Base-by-base conservation (phyloP, 2,888 invertebrate species). In the Melinaea menophilus region DNA sequence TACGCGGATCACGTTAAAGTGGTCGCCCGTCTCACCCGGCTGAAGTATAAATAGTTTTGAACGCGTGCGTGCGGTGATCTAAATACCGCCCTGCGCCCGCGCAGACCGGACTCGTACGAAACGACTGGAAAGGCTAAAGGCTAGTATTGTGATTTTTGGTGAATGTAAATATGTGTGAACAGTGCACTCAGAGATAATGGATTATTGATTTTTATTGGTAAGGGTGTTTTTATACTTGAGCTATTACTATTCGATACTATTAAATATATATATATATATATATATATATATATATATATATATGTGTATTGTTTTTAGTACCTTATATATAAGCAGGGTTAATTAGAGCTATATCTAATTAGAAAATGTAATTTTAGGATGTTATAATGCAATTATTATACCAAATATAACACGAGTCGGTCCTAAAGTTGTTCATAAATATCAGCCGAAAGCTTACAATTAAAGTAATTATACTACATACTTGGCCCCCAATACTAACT, bases 81-180 rank as follows among this genome's bases (percentile, higher is more conserved):
- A 87, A 80, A 85, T 86, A 77, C 81, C 73, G 82, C 80, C 83
- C 85, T 84, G 84, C 84, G 85, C 81, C 73, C 77, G 80, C 69
- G 80, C 80, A 73, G 81, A 80, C 84, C 85, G 86, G 87, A 82
- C 83, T 75, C 63, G 47, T 37, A 61, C 78, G 81, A 83, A 75
- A 76, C 86, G 85, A 88, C 86, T 86, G 87, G 89, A 85, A 85
- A 86, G 89, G 89, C 83, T 85, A 81, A 78, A 22, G 22, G 1
- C 22, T 22, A 22, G 41, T 33, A 63, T 65, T 66, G 66, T 67
- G 65, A 59, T 59, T 62, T n/a, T 55, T 41, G 34, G 62, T 65
- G 73, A 72, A 76, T 72, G 86, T 84, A 83, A 82, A 79, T 77
- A 88, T 88, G 88, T 88, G 88, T 83, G 88, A 87, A 63, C 79